Conservation (phyloP, 2,113 vertebrate species). For the Halichoerus grypus region DNA sequence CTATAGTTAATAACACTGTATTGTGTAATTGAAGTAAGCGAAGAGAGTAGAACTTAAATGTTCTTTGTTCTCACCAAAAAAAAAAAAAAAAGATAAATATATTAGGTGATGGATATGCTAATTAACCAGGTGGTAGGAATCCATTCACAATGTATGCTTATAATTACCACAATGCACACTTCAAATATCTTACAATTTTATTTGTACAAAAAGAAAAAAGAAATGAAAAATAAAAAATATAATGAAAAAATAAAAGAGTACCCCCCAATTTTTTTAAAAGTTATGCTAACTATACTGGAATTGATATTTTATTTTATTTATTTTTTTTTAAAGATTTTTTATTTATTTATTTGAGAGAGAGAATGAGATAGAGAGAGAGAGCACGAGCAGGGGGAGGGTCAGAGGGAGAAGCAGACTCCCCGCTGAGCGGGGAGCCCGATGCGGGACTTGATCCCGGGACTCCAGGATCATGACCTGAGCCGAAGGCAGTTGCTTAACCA, state of each 20-base stretch:
- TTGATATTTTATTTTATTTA: neutral
- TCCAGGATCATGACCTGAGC: too few relatives aligned
- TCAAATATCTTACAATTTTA: neutral
- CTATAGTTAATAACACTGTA: neutral
- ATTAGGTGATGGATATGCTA: neutral
- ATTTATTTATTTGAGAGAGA: too few relatives aligned
- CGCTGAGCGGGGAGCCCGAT: too few relatives aligned
- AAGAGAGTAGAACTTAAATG: neutral
- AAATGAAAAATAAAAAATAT: neutral
- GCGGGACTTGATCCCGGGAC: too few relatives aligned
- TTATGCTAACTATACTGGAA: neutral
- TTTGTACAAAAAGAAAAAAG: neutral
- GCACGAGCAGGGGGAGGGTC: too few relatives aligned
- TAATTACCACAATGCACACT: neutral
- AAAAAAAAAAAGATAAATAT: neutral
- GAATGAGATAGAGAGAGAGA: too few relatives aligned
- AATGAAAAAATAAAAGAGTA: neutral
- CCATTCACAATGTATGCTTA: too few relatives aligned
- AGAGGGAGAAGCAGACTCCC: too few relatives aligned
- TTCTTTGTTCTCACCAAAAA: neutral
- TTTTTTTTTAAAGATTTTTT: too few relatives aligned
- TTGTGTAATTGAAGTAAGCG: neutral
- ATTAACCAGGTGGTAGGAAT: neutral
- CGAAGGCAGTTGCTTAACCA: too few relatives aligned
- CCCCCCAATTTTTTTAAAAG: neutral